A percentile compares a stretch with the other conserved stretches of the same genome.
These are phyloP conservation scores for Phthorimaea operculella DNA, from an alignment of 1,140 invertebrate species.

Conservation along the genomic window DNA sequence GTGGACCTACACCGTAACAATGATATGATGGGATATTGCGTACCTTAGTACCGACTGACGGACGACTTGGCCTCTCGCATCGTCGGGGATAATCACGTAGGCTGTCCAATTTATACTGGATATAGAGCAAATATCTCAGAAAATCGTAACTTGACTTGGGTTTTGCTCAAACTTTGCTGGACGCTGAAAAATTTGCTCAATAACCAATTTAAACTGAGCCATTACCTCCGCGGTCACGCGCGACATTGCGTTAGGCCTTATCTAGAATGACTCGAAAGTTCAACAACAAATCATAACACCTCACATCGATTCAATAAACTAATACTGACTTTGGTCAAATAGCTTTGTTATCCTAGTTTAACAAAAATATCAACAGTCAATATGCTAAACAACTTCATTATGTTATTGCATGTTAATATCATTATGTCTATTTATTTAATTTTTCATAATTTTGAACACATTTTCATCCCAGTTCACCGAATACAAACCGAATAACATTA, in stretches of 20 bases:
- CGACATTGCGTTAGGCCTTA: background rate
- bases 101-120: too few species aligned
- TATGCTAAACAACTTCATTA: conserved; percentile 52
- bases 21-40: conserved; percentile 57
- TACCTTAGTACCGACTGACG: conserved; percentile 5
- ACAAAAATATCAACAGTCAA: conserved; percentile 66
- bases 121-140: too few species aligned
- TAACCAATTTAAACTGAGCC: too few species aligned
- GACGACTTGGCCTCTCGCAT: too few species aligned
- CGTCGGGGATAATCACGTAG: too few species aligned
- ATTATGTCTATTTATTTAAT: conserved; percentile 40
- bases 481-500: conserved; percentile 36
- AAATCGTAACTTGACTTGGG: too few species aligned
- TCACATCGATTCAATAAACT: conserved; percentile 52
- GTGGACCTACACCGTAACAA: conserved; percentile 41
- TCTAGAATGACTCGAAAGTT: conserved; percentile 43
- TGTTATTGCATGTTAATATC: conserved; percentile 60
- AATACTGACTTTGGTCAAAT: conserved; percentile 69
- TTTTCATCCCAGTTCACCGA: conserved; percentile 50
- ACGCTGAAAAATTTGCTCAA: too few species aligned
- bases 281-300: conserved; percentile 44
- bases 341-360: conserved; percentile 66
- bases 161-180: too few species aligned
- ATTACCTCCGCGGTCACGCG: too few species aligned
- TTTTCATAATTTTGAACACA: conserved; percentile 59